Percentiles rank a stretch among this genome's conserved stretches.
Conservation (phyloP, 2,113 vertebrate species). For the Hystrix cristata region DNA sequence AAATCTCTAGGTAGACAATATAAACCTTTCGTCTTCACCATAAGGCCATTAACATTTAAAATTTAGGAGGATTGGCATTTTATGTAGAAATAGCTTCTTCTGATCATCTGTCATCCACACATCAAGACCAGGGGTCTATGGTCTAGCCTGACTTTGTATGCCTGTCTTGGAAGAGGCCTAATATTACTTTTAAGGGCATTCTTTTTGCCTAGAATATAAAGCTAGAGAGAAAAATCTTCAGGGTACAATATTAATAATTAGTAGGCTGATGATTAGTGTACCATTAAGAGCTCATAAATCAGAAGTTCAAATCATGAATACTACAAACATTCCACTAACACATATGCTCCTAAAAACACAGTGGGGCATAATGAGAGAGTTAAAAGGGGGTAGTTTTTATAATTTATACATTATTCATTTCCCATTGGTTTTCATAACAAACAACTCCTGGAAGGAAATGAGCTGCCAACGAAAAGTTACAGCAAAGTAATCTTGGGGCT, state of each 20-base stretch:
- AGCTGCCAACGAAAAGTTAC: slow-evolving; percentile 67
- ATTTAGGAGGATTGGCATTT: slow-evolving; percentile 71
- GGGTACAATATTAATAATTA: slow-evolving; percentile 63
- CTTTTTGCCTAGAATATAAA: slow-evolving; percentile 25
- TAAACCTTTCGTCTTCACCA: slow-evolving; percentile 67
- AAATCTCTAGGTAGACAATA: slow-evolving; percentile 59
- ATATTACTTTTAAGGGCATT: slow-evolving; percentile 33
- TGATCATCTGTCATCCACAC: not conserved
- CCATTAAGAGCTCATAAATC: slow-evolving; percentile 69
- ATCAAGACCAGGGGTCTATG: slow-evolving; percentile 16
- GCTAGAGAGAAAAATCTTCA: slow-evolving; percentile 53
- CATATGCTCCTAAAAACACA: slow-evolving; percentile 66
- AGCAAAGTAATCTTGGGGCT: slow-evolving; percentile 44
- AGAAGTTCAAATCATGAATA: slow-evolving; percentile 68
- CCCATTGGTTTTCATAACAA: slow-evolving; percentile 67
- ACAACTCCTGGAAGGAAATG: slow-evolving; percentile 69
- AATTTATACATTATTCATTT: slow-evolving; percentile 75
- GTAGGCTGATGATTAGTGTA: slow-evolving; percentile 47
- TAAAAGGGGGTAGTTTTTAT: slow-evolving; percentile 59
- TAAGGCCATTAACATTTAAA: slow-evolving; percentile 77
- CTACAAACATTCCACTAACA: slow-evolving; percentile 51
- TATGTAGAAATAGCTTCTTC: slow-evolving; percentile 60
- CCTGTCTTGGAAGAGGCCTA: not conserved
- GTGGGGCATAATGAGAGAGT: slow-evolving; percentile 31
- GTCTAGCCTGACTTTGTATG: not conserved